Evolutionary conservation across 1,140 invertebrate species (phyloP).

Genomic region (Thrips palmi): DNA sequence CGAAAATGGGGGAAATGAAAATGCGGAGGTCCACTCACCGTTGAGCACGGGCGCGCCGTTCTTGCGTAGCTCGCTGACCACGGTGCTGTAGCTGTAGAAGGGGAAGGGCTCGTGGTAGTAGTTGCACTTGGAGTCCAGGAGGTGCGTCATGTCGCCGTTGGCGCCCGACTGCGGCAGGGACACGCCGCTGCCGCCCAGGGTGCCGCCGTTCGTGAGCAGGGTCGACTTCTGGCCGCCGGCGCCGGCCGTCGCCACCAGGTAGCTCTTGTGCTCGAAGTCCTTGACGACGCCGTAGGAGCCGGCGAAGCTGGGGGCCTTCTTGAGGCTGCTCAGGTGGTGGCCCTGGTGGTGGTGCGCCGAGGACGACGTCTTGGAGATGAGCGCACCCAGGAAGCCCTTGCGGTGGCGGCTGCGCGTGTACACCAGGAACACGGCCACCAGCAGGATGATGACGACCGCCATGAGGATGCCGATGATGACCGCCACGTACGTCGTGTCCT

Average conservation of each 20-base stretch:
- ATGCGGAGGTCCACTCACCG: slow-evolving; percentile 10
- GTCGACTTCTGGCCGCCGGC: slow-evolving; percentile 25
- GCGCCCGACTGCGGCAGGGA: background rate
- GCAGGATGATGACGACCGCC: slow-evolving; percentile 56
- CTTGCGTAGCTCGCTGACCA: slow-evolving; percentile 50
- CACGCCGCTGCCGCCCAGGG: slow-evolving; percentile 25
- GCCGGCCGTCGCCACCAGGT: slow-evolving; percentile 25
- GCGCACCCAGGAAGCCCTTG: slow-evolving; percentile 54
- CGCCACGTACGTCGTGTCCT: slow-evolving; percentile 59
- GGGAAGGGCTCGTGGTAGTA: slow-evolving; percentile 66
- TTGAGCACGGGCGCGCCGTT: slow-evolving; percentile 11
- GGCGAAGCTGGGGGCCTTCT: slow-evolving; percentile 33
- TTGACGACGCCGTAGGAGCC: slow-evolving; percentile 27
- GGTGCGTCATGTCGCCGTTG: slow-evolving; percentile 19
- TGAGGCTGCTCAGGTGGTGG: slow-evolving; percentile 20
- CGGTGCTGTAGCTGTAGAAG: slow-evolving; percentile 59
- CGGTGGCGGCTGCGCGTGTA: slow-evolving; percentile 55
- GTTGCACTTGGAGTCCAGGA: slow-evolving; percentile 38
- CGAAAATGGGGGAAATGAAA: too few species aligned
- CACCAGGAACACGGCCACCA: slow-evolving; percentile 55
- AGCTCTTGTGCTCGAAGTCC: slow-evolving; percentile 26
- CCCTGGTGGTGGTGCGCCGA: slow-evolving; percentile 21
- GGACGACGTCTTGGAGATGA: slow-evolving; percentile 36
- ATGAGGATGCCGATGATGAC: slow-evolving; percentile 63
- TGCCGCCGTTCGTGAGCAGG: slow-evolving; percentile 25